Conservation (phyloP, 2,797 vertebrate species). For the Macrochelys suwanniensis region DNA sequence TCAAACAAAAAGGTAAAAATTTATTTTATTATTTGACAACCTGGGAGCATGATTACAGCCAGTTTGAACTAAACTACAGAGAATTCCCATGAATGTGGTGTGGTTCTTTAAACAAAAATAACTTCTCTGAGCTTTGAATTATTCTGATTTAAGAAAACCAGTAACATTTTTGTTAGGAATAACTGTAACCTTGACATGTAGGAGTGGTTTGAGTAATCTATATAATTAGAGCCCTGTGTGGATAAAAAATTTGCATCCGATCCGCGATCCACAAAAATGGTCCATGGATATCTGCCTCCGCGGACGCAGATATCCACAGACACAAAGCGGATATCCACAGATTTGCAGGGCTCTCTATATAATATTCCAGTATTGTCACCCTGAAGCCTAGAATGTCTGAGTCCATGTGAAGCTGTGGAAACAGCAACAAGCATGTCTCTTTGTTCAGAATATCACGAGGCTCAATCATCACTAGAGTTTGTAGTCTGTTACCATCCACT, state of each 20-base stretch:
- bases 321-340: no score
- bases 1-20: constrained; percentile 84
- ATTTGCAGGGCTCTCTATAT: not conserved
- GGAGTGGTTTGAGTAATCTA: not conserved
- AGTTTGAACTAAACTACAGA: not conserved
- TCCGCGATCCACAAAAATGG: no score
- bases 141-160: not conserved
- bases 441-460: not conserved
- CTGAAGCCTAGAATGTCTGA: not conserved
- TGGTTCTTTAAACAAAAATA: not conserved
- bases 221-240: not conserved
- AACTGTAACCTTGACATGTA: not conserved
- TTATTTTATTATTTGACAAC: not conserved
- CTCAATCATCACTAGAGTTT: not conserved
- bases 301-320: no score
- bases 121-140: not conserved
- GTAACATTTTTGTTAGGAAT: not conserved
- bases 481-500: not conserved
- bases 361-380: not conserved
- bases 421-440: not conserved
- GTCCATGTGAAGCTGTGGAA: not conserved
- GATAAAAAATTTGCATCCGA: no score
- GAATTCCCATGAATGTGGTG: not conserved
- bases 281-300: no score
- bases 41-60: not conserved